Base-by-base conservation (phyloP, 2,888 invertebrate species). In the Tenthredo livida region DNA sequence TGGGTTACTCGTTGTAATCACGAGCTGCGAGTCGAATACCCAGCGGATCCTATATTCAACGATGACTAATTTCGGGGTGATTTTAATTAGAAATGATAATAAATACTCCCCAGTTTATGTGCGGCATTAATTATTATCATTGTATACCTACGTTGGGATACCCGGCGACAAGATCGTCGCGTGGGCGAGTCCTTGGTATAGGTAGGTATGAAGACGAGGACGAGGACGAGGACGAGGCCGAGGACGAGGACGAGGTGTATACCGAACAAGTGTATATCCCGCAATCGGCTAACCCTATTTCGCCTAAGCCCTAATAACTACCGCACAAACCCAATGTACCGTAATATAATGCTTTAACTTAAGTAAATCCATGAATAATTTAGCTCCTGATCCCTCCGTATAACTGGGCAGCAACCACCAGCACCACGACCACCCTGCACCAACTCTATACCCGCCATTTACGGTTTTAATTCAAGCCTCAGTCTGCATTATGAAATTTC, bases 301-400 rank as follows among this genome's bases (percentile, higher is more conserved):
- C 83, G 83, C 47, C 33, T 80, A 80, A 83, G 83, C 70, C 67
- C 77, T 47, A 77, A 84, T 84, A 84, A 84, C 75, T 84, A 84
- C 77, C 77, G 47, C 40, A 78, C 40, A 77, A 67, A 84, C 77
- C 65, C 84, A 77, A 84, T 84, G 65, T 77, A 77, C 67, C 85
- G 85, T 80, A 80, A 85, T 85, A 85, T 80, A 85, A 85, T 82
- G 70, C 82, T 65, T 85, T 82, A 82, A 85, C 72, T 85, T 40
- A 72, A 85, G 85, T 82, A 85, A 85, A 85, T 82, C 58, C 85
- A 85, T 82, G 85, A 85, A 85, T 85, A 85, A 85, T 85, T 85
- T 82, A 85, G 82, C 67, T 29, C 21, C 72, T 70, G 85, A 85
- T 85, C 85, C 85, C 85, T 58, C 37, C 72, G 61, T 78, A 85